Evolutionary conservation across 1,140 invertebrate species (phyloP), one percentile per base, ranked within the genome.

Genomic region (Centruroides vittatus): DNA sequence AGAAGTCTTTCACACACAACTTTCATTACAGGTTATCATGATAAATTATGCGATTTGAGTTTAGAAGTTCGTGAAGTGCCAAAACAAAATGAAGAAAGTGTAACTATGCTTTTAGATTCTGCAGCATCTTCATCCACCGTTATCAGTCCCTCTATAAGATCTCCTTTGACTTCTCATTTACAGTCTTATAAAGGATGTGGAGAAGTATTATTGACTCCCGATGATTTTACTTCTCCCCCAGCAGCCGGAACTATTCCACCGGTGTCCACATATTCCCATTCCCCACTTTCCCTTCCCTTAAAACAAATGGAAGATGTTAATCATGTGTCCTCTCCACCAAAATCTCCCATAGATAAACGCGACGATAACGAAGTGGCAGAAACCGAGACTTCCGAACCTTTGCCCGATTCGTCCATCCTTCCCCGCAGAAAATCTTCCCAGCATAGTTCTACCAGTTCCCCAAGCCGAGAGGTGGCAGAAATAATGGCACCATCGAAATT

Each of bases 391-490:
- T 56, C 54, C 35, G 59, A 61, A 23, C 7, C 10, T 5, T 35
- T 53, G 2, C 53, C 59, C 41, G 52, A 36, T 13, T 41, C 41
- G 41, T 41, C 41, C 41, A n/a, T 35, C 47, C 5, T 41, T 41
- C 41, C 41, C 41, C 23, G 61, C 6, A 51, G 64, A 49, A 65
- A 63, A 46, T 64, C 62, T 8, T 64, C 62, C 7, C 61, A 66
- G 46, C 64, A 66, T 7, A 68, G 67, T 59, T 65, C 61, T 47
- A 69, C 71, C n/a, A 72, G 70, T 50, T 72, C 72, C 71, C 88
- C 89, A 7, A 90, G 88, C 65, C 78, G 88, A 61, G 89, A 93
- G 75, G 89, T 93, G 3, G 79, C 85, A 69, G 84, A 88, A 72
- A 87, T 88, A 55, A 70, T 88, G 60, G 83, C 83, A 11, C 74